Evolutionary conservation across 1,140 invertebrate genomes (phyloP), one percentile per base, ranked within the genome.

Genomic region (Riptortus pedestris): DNA sequence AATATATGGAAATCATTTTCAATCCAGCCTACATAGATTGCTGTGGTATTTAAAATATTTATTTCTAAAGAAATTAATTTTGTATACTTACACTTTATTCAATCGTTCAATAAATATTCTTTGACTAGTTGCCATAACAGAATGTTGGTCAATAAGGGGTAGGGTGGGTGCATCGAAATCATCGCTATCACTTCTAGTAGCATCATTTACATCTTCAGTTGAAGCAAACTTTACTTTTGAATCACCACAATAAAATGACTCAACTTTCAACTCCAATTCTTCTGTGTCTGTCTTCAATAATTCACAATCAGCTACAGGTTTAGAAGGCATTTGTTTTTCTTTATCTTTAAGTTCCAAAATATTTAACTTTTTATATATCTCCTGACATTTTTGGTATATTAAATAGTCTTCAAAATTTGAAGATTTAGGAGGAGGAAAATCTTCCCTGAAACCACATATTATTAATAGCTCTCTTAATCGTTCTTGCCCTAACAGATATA

Each of bases 41-140:
- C n/a, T n/a, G n/a, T n/a, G n/a, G n/a, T n/a, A n/a, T n/a, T n/a
- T n/a, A n/a, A n/a, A n/a, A n/a, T n/a, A n/a, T n/a, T n/a, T n/a
- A n/a, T n/a, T n/a, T n/a, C n/a, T n/a, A n/a, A n/a, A n/a, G n/a
- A n/a, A n/a, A n/a, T n/a, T n/a, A n/a, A n/a, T n/a, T n/a, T n/a
- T n/a, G n/a, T n/a, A 62, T 55, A 57, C 62, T 63, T 16, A 63
- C 62, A 45, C 16, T 26, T 22, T 18, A 63, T 48, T 38, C 16
- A 63, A 28, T 33, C 31, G 55, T 57, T 63, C 43, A n/a, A 63
- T n/a, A 57, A 63, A 20, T 18, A 63, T 63, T 57, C 33, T 63
- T 27, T 51, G 47, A 20, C 62, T 55, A 3, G 62, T n/a, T 9
- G 31, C n/a, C 12, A 51, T 57, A 2, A 48, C 26, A 11, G 26